A percentile compares a stretch with the other conserved stretches of the same genome.
Evolutionary conservation across 2,113 vertebrate species (phyloP).

Genomic region (Bubo scandiacus): DNA sequence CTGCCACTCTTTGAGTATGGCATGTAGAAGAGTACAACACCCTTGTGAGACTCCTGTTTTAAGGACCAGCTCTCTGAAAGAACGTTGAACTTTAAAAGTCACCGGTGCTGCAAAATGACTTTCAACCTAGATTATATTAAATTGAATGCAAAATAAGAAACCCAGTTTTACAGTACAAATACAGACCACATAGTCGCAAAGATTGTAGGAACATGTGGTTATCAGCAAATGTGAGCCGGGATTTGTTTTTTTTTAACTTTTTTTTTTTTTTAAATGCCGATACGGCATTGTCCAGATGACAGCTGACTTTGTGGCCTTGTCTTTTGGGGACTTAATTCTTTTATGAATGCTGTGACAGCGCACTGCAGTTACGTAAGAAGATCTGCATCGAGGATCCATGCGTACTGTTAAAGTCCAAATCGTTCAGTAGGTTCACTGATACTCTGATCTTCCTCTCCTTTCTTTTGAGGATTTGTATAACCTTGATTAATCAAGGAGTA

Average conservation of each 20-base stretch:
- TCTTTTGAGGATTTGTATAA: not conserved
- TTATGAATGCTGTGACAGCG: not conserved
- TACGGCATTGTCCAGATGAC: not conserved
- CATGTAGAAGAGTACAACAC: not conserved
- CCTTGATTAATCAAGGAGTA: not conserved
- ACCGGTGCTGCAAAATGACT: not conserved
- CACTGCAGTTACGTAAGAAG: not conserved
- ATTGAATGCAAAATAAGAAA: not conserved
- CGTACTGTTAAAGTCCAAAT: not conserved
- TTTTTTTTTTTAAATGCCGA: not conserved
- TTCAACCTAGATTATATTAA: not conserved
- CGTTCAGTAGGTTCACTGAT: not conserved
- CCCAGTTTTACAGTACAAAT: not conserved
- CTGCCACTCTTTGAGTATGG: not conserved
- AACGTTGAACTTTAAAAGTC: not conserved
- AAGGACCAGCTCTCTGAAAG: not conserved
- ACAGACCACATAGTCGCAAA: not conserved
- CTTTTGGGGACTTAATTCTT: not conserved
- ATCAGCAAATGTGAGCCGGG: not conserved
- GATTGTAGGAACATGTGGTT: accelerated
- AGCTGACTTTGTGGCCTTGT: not conserved
- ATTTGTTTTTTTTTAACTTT: not conserved
- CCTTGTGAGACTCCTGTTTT: not conserved
- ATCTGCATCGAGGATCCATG: accelerated
- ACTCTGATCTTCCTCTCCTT: not conserved